Percentiles rank a stretch among this genome's conserved stretches.
Evolutionary conservation across 2,888 invertebrate species (phyloP).

Genomic region (Acanthosepion esculentum): DNA sequence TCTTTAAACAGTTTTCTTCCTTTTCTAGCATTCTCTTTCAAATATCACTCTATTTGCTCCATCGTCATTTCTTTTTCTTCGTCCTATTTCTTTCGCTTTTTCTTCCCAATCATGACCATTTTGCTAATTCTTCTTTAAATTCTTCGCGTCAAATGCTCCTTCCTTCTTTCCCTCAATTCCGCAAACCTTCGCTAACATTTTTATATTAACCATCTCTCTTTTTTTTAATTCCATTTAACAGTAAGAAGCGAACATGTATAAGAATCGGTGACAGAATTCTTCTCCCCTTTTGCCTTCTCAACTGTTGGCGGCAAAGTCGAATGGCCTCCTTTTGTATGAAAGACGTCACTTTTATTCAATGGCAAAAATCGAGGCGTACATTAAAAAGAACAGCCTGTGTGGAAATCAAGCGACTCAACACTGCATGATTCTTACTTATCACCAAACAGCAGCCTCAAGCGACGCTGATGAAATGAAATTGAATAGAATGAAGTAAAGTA

Average conservation of each 20-base stretch:
- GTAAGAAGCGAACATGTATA: not conserved
- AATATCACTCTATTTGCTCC: too few species aligned
- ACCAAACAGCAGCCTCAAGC: not conserved
- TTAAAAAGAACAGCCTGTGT: not conserved
- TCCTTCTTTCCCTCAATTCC: too few species aligned
- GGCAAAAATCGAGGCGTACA: not conserved
- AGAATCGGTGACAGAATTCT: not conserved
- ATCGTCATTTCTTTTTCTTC: too few species aligned
- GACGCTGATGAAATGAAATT: not conserved
- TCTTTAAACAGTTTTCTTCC: too few species aligned
- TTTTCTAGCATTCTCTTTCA: too few species aligned
- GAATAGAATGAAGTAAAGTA: not conserved
- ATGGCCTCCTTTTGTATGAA: not conserved
- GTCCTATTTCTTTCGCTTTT: too few species aligned
- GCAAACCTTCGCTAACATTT: too few species aligned
- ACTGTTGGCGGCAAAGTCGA: not conserved
- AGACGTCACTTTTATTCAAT: not conserved
- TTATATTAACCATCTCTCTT: too few species aligned
- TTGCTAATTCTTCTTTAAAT: too few species aligned
- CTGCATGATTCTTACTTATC: not conserved
- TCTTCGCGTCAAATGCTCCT: too few species aligned
- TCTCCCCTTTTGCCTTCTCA: not conserved
- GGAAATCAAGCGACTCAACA: slow-evolving; percentile 16
- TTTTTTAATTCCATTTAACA: too few species aligned
- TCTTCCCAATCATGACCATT: too few species aligned